Percentiles rank a stretch among this genome's conserved stretches.
Evolutionary conservation across 2,797 vertebrate genomes (phyloP).

Genomic region (Pseudotriccus pelzelni): DNA sequence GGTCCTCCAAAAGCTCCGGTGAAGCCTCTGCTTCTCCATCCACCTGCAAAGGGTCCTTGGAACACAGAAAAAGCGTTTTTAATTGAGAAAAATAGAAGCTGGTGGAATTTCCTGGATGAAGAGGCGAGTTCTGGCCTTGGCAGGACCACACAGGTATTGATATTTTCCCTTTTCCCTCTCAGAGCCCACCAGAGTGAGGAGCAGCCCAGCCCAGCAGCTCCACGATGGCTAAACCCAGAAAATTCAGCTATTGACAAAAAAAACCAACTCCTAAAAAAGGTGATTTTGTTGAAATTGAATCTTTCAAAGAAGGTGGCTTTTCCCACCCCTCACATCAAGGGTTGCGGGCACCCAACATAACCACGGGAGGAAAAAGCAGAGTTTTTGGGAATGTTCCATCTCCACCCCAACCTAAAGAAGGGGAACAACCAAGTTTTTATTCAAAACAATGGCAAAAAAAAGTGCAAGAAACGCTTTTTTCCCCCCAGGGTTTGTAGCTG

Average conservation of each 20-base stretch:
- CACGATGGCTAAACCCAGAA: background rate
- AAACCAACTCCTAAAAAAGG: background rate
- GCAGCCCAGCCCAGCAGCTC: background rate
- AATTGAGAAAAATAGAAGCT: background rate
- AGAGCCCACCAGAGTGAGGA: background rate
- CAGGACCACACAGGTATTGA: background rate
- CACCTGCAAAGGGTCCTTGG: background rate
- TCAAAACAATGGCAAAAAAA: background rate
- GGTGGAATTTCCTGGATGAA: background rate
- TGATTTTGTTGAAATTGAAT: background rate
- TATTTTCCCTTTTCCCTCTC: background rate
- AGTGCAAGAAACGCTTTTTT: background rate
- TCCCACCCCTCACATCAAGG: background rate
- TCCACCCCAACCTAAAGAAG: background rate
- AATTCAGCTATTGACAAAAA: background rate
- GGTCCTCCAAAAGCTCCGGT: background rate
- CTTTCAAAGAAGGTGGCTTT: background rate
- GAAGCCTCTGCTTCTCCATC: background rate
- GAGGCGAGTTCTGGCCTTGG: background rate
- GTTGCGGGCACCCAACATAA: background rate
- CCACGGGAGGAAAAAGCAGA: background rate
- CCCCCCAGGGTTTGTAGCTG: background rate
- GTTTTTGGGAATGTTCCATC: rapidly evolving
- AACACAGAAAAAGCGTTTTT: background rate
- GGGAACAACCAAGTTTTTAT: background rate